Evolutionary conservation across 2,113 vertebrate species (phyloP).

Genomic region (Copsychus sechellarum): DNA sequence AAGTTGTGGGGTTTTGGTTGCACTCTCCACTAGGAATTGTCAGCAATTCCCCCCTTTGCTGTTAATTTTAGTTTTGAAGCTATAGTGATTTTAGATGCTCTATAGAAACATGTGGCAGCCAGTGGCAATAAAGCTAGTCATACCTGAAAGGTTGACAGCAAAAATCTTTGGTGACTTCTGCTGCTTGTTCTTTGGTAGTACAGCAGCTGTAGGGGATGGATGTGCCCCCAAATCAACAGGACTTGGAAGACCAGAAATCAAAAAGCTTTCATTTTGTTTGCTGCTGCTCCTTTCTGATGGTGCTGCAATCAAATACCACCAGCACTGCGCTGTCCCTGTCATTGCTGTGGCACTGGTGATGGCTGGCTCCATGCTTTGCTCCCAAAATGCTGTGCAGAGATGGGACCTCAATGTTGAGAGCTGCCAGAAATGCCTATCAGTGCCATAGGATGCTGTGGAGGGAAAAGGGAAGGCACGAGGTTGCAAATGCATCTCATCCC

Average conservation of each 20-base stretch:
- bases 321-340: rapidly evolving
- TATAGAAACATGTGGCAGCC: neutral
- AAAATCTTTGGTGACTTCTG: neutral
- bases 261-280: neutral
- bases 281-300: neutral
- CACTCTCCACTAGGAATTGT: neutral
- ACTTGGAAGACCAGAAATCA: neutral
- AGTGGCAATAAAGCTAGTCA: neutral
- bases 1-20: neutral
- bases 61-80: neutral
- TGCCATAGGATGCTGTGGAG: neutral
- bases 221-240: neutral
- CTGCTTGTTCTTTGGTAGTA: neutral
- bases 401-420: neutral
- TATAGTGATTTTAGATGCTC: neutral
- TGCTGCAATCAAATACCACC: neutral
- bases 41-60: neutral
- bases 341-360: neutral
- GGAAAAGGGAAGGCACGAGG: neutral
- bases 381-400: neutral
- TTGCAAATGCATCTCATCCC: neutral
- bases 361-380: rapidly evolving
- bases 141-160: neutral
- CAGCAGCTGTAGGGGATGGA: neutral
- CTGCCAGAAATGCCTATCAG: neutral